phyloP scores from a whole-genome alignment of 2,797 vertebrate species.

The Nannoperca obscura region DNA sequence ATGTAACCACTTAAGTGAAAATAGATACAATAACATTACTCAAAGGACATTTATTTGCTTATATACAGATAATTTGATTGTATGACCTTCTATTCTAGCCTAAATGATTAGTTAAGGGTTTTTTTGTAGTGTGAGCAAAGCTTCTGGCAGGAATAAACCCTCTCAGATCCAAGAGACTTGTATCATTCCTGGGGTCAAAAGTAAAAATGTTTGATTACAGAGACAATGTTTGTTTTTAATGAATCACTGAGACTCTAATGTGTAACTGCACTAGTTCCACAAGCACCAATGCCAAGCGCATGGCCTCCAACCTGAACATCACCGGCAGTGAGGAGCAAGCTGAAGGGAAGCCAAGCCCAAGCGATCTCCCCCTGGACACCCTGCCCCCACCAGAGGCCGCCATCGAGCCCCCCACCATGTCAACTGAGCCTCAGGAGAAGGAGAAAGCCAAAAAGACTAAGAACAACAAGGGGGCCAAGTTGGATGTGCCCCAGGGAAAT shows the following conservation, averaged over 20 bases:
- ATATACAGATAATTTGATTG: neutral
- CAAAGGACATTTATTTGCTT: neutral
- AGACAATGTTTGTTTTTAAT: neutral
- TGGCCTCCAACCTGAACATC: conserved; percentile 78
- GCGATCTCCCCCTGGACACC: conserved; percentile 71
- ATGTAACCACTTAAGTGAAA: no score
- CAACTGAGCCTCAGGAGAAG: conserved; percentile 73
- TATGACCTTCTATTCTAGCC: no score
- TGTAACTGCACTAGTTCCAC: conserved; percentile 67
- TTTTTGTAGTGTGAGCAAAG: neutral
- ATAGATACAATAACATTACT: neutral
- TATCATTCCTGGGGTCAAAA: neutral
- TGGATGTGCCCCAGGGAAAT: conserved; percentile 68
- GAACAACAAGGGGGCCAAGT: conserved; percentile 76
- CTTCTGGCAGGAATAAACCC: neutral
- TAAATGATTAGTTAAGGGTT: neutral
- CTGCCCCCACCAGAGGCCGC: conserved; percentile 70
- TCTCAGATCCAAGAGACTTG: neutral
- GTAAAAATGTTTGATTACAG: neutral
- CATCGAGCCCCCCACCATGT: conserved; percentile 51
- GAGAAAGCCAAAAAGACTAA: conserved; percentile 82
- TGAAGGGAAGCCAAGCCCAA: conserved; percentile 73
- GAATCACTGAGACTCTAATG: conserved; percentile 11
- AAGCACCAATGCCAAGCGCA: conserved; percentile 76
- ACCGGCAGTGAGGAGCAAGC: conserved; percentile 74